Percentiles rank a stretch among this genome's conserved stretches.
These are phyloP conservation scores for Aix galericulata DNA, from an alignment of 2,113 vertebrate genomes.

Conservation along the genomic window DNA sequence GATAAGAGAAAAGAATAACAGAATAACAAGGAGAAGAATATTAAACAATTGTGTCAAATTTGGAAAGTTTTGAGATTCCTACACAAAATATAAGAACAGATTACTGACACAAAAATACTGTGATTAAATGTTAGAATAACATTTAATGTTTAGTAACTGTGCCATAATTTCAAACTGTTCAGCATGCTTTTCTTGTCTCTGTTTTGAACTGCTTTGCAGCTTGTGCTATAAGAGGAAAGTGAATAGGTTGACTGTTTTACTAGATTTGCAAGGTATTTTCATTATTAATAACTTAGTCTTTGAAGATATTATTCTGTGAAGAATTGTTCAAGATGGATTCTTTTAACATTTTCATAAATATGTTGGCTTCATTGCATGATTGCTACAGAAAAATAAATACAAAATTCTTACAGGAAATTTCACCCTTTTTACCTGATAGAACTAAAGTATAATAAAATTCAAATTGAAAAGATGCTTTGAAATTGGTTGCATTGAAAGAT, in stretches of 20 bases:
- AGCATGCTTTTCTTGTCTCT: neutral
- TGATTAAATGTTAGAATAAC: neutral
- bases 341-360: constrained; percentile 2
- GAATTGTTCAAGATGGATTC: neutral
- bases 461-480: too few species aligned
- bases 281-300: constrained; percentile 3
- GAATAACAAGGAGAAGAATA: neutral
- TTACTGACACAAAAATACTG: neutral
- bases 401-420: neutral
- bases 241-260: neutral
- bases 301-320: neutral
- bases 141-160: neutral
- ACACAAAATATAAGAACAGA: neutral
- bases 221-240: neutral
- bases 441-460: neutral
- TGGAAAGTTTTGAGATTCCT: neutral
- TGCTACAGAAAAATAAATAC: neutral
- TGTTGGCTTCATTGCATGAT: neutral
- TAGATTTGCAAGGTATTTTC: neutral
- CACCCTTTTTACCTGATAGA: neutral
- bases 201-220: neutral
- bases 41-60: neutral
- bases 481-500: too few species aligned
- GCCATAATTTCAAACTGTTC: neutral
- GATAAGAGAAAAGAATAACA: neutral